Evolutionary conservation across 1,140 invertebrate genomes (phyloP).

Genomic region (Drosophila ogumai): DNA sequence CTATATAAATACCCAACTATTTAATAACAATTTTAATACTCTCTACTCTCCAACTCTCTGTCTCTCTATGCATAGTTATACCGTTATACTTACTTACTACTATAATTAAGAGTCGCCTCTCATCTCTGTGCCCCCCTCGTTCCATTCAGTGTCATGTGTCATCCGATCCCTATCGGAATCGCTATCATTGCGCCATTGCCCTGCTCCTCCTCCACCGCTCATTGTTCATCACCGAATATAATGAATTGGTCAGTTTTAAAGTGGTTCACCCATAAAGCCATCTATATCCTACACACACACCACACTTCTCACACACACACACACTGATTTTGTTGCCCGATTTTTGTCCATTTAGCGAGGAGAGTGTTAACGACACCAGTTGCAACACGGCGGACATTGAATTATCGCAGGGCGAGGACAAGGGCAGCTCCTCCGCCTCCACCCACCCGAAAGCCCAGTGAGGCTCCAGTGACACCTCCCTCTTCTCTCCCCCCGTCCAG

Average conservation of each 20-base stretch:
- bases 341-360: slow-evolving; percentile 70
- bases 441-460: slow-evolving; percentile 60
- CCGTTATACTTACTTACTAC: slow-evolving; percentile 32
- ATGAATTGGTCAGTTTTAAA: slow-evolving; percentile 70
- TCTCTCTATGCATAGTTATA: slow-evolving; percentile 47
- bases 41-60: slow-evolving; percentile 41
- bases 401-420: slow-evolving; percentile 65
- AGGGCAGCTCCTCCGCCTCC: slow-evolving; percentile 26
- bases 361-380: slow-evolving; percentile 53
- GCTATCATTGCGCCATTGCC: slow-evolving; percentile 17
- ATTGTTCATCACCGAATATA: slow-evolving; percentile 55
- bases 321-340: slow-evolving; percentile 57
- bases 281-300: slow-evolving; percentile 16
- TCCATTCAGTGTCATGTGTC: slow-evolving; percentile 10
- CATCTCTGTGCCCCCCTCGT: slow-evolving; percentile 17
- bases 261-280: slow-evolving; percentile 35
- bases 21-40: slow-evolving; percentile 50
- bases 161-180: slow-evolving; percentile 31
- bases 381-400: slow-evolving; percentile 67
- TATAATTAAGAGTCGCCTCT: slow-evolving; percentile 47
- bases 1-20: slow-evolving; percentile 57
- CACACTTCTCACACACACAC: slow-evolving; percentile 11
- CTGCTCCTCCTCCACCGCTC: slow-evolving; percentile 12
- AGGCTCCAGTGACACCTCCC: slow-evolving; percentile 27
- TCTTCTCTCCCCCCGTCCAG: background rate